Conservation (phyloP, 2,888 invertebrate genomes). For the Pseudanteris insignis region DNA sequence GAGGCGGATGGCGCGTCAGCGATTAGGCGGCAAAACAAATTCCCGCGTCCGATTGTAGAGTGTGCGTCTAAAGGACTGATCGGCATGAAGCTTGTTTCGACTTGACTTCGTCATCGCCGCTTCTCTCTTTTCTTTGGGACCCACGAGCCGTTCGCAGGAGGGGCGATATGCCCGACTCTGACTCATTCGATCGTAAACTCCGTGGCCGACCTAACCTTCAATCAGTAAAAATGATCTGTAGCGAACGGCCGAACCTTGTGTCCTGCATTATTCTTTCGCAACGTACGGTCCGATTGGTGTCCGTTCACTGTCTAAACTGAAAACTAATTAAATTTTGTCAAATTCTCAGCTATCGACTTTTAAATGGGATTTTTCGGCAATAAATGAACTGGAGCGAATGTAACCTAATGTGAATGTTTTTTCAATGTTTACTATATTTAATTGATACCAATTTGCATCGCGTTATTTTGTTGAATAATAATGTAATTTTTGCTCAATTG, state of each 20-base stretch:
- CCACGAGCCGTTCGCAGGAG: slow-evolving; percentile 40
- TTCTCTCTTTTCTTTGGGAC: slow-evolving; percentile 51
- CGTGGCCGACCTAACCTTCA: slow-evolving; percentile 52
- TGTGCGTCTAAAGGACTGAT: slow-evolving; percentile 58
- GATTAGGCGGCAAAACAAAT: slow-evolving; percentile 31
- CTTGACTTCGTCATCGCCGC: slow-evolving; percentile 53
- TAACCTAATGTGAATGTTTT: too few relatives aligned
- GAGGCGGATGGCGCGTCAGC: slow-evolving; percentile 7
- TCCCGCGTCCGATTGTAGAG: slow-evolving; percentile 44
- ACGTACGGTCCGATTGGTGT: slow-evolving; percentile 38
- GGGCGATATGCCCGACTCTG: slow-evolving; percentile 46
- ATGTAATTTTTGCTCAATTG: too few relatives aligned
- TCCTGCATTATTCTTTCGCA: slow-evolving; percentile 56
- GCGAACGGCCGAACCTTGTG: slow-evolving; percentile 58
- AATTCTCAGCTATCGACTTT: too few relatives aligned
- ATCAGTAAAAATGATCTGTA: slow-evolving; percentile 55
- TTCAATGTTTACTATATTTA: too few relatives aligned
- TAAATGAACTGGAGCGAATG: too few relatives aligned
- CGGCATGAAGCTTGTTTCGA: slow-evolving; percentile 51
- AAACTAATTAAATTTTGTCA: neutral
- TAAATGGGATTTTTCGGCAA: too few relatives aligned
- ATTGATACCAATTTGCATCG: too few relatives aligned
- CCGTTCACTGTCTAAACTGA: slow-evolving; percentile 18
- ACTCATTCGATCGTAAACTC: slow-evolving; percentile 46
- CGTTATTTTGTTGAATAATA: too few relatives aligned